phyloP scores from a whole-genome alignment of 2,113 vertebrate genomes.

The Macroglossus sobrinus region DNA sequence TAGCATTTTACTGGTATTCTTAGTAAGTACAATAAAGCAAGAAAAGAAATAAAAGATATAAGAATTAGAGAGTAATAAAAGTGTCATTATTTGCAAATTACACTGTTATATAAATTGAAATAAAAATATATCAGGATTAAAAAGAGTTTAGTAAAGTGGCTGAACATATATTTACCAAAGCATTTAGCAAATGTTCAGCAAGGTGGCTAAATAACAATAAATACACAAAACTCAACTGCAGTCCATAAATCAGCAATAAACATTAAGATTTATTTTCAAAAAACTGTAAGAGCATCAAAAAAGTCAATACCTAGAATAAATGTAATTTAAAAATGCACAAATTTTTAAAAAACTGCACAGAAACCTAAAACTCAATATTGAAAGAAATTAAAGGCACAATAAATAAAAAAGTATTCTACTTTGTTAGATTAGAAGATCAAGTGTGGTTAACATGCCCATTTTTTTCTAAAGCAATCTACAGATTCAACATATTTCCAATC shows the following conservation, averaged over 20 bases:
- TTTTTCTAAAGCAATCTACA: not conserved
- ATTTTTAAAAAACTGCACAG: not conserved
- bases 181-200: not conserved
- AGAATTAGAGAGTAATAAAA: not conserved
- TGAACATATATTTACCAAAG: not conserved
- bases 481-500: not conserved
- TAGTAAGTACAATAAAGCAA: not conserved
- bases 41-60: not conserved
- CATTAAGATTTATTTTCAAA: not conserved
- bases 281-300: not conserved
- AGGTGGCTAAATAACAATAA: not conserved
- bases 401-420: not conserved
- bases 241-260: not conserved
- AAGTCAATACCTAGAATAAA: not conserved
- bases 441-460: not conserved
- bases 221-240: not conserved
- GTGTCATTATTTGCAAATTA: not conserved
- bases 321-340: not conserved
- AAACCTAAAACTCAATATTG: not conserved
- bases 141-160: not conserved
- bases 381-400: not conserved
- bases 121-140: not conserved
- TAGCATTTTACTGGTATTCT: not conserved
- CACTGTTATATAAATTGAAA: not conserved
- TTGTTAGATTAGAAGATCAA: not conserved